Base-by-base conservation (phyloP, 2,888 invertebrate genomes). In the Coenonympha arcania region DNA sequence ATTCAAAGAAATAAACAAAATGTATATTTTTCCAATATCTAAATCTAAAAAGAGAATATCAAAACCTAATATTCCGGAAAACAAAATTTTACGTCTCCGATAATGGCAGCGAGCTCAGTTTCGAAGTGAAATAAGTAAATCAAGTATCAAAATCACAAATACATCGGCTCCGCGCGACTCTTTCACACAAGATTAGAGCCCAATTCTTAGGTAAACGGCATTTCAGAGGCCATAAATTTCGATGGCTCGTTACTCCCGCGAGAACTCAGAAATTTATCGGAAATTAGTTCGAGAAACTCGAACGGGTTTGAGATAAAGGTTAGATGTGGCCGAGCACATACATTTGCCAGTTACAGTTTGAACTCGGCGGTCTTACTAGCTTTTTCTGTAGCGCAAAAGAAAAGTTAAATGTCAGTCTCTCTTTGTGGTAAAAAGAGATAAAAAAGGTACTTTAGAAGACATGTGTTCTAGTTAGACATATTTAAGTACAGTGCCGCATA, bases 121-220 rank as follows among this genome's bases (percentile, higher is more conserved):
- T 34, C 45, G 9, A 26, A 47, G 48, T 50, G 28, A 41, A 50
- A 33, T 55, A 44, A 33, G 22, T 42, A 54, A 56, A 54, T 56
- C 42, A 55, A 44, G 34, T 57, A 57, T 52, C 48, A 53, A 53
- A 50, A 48, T 54, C 55, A 57, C 66, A 65, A 73, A 71, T 72
- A 65, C 65, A 63, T 56, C 53, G 54, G 44, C 61, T 56, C 62
- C 64, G 67, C 69, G 66, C 66, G 71, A 73, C 58, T 58, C 76
- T 76, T 81, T 83, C 75, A 82, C 80, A 79, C 77, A 79, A 82
- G 80, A 83, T 84, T 82, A 83, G 81, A 81, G 78, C 80, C 71
- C 78, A 74, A 79, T 80, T 80, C 79, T 73, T 76, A 82, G 76
- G 80, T 79, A 76, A 79, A 78, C 70, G 77, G 69, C 77, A 71